These are phyloP conservation scores for Mycalesis mineus DNA, from an alignment of 2,888 invertebrate genomes.

Conservation along the genomic window DNA sequence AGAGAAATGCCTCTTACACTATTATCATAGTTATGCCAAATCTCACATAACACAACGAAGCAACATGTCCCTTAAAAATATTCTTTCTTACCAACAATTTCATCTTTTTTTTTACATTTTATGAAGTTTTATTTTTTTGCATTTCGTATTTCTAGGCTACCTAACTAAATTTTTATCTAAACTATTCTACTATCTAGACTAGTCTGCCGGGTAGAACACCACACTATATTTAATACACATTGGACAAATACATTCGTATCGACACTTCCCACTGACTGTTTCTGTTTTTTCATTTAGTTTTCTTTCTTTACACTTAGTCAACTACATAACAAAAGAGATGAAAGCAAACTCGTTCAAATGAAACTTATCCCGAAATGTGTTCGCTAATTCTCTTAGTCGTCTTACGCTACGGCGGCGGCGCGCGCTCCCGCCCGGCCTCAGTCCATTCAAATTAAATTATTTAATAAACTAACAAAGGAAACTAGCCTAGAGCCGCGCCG, in stretches of 20 bases:
- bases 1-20: conserved; percentile 69
- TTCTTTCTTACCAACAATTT: conserved; percentile 81
- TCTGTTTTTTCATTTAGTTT: conserved; percentile 71
- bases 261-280: conserved; percentile 57
- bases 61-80: conserved; percentile 81
- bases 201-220: conserved; percentile 78
- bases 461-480: conserved; percentile 76
- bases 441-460: conserved; percentile 77
- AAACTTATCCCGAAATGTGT: conserved; percentile 71
- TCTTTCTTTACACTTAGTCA: conserved; percentile 74
- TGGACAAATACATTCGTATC: conserved; percentile 77
- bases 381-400: conserved; percentile 61
- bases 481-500: conserved; percentile 66
- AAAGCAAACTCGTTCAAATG: conserved; percentile 75
- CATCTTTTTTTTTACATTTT: conserved; percentile 79
- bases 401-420: conserved; percentile 44
- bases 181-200: conserved; percentile 79
- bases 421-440: conserved; percentile 57
- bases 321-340: conserved; percentile 78
- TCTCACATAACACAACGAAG: conserved; percentile 76
- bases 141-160: conserved; percentile 79
- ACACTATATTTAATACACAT: conserved; percentile 75
- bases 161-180: conserved; percentile 78
- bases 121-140: conserved; percentile 77
- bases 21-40: conserved; percentile 78